Percentiles rank a stretch among this genome's conserved stretches.
phyloP scores from a whole-genome alignment of 2,113 vertebrate genomes.

The Pollachius pollachius region DNA sequence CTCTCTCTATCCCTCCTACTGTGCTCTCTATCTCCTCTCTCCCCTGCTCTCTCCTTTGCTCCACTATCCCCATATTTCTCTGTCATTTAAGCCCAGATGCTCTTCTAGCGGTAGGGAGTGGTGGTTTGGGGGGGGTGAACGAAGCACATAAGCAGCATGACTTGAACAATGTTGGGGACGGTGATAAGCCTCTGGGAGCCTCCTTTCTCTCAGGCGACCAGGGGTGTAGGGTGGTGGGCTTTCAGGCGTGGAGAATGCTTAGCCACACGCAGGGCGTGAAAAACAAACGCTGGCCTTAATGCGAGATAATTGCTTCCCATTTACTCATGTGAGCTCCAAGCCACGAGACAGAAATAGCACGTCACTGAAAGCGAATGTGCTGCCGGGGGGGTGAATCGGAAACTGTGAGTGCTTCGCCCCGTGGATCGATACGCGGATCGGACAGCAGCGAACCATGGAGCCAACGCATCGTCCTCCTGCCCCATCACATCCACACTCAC shows the following conservation, averaged over 20 bases:
- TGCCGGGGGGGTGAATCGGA: conserved; percentile 52
- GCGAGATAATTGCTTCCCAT: conserved; percentile 79
- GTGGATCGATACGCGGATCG: conserved; percentile 59
- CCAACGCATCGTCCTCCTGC: conserved; percentile 32
- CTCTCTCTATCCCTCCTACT: conserved; percentile 40
- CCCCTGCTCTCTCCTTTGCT: conserved; percentile 45
- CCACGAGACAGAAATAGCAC: conserved; percentile 74
- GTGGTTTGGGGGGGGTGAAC: conserved; percentile 12
- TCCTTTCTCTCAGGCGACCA: conserved; percentile 49
- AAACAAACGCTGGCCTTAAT: conserved; percentile 73
- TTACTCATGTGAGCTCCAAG: conserved; percentile 61
- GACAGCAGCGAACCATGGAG: conserved; percentile 33
- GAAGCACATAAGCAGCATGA: conserved; percentile 53
- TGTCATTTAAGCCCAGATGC: conserved; percentile 55
- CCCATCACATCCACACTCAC: conserved; percentile 24
- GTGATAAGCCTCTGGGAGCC: conserved; percentile 56
- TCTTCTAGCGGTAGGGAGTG: conserved; percentile 48
- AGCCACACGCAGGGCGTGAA: conserved; percentile 64
- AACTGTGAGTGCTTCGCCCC: conserved; percentile 58
- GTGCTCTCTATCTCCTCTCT: conserved; percentile 8
- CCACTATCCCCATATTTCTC: conserved; percentile 10
- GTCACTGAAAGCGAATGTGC: conserved; percentile 59
- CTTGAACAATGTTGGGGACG: conserved; percentile 53
- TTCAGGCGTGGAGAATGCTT: conserved; percentile 62
- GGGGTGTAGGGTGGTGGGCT: conserved; percentile 51